Evolutionary conservation across 2,113 vertebrate species (phyloP).

Genomic region (Ictalurus punctatus): DNA sequence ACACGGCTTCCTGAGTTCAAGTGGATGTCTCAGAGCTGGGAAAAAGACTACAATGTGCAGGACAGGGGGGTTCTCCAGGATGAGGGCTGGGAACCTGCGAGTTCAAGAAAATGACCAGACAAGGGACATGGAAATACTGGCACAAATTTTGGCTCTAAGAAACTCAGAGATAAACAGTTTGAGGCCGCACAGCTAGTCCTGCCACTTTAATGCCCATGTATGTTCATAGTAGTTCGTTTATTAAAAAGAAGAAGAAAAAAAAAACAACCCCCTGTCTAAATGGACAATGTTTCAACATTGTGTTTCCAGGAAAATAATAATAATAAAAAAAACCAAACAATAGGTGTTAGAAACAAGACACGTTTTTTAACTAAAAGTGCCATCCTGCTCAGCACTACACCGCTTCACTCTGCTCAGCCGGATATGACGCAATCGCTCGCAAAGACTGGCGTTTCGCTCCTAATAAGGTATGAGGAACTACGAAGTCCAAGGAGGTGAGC

Average conservation of each 20-base stretch:
- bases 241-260: not conserved
- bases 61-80: no score
- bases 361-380: not conserved
- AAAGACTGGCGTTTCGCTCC: slow-evolving; percentile 59
- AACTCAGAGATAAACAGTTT: not conserved
- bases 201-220: not conserved
- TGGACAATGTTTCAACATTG: not conserved
- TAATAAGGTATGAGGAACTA: slow-evolving; percentile 57
- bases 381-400: slow-evolving; percentile 11
- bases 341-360: no score
- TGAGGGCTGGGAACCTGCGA: not conserved
- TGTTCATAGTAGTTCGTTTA: not conserved
- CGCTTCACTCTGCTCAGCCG: slow-evolving; percentile 22
- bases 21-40: not conserved
- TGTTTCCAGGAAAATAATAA: not conserved
- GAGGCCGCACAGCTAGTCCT: not conserved
- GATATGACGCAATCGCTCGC: slow-evolving; percentile 51
- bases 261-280: not conserved
- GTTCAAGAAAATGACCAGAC: not conserved
- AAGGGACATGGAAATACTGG: not conserved
- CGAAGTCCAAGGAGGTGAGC: slow-evolving; percentile 44
- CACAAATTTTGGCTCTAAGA: not conserved
- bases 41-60: not conserved
- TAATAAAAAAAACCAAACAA: no score
- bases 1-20: not conserved